Evolutionary conservation across 2,113 vertebrate species (phyloP).

Genomic region (Chloropsis cyanopogon): DNA sequence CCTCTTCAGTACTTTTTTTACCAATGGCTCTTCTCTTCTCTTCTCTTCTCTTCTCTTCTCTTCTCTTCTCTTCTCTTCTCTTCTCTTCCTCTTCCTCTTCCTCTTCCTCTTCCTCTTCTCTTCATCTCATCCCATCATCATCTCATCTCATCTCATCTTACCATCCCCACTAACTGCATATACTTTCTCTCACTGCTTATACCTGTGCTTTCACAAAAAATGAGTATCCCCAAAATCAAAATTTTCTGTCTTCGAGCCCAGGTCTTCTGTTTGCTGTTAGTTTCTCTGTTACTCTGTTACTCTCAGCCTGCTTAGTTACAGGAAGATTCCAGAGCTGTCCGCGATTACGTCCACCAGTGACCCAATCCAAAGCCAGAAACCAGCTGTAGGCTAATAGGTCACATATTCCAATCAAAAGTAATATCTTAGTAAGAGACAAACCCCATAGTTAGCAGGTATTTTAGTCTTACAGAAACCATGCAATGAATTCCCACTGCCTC

Average conservation of each 20-base stretch:
- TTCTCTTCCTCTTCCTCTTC: background rate
- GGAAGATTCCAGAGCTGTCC: background rate
- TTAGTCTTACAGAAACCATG: conserved; percentile 17
- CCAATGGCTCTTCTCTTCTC: background rate
- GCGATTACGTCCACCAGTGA: background rate
- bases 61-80: background rate
- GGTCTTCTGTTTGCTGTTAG: background rate
- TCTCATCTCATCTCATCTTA: background rate
- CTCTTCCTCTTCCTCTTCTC: too few species aligned
- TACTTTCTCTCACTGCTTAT: conserved; percentile 36
- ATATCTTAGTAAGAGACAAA: background rate
- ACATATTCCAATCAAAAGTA: background rate
- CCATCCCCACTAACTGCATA: background rate
- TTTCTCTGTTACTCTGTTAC: background rate
- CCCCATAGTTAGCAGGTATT: background rate
- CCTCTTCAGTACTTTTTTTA: background rate
- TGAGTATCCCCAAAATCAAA: background rate
- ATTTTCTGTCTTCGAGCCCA: background rate
- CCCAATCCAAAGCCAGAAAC: background rate
- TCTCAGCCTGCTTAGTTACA: background rate
- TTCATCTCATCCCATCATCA: background rate
- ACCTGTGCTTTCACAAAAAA: conserved; percentile 44
- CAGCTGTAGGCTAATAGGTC: background rate
- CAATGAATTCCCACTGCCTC: conserved; percentile 20
- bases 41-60: background rate